Base-by-base conservation (phyloP, 2,888 invertebrate species). In the Drosophila falleni region DNA sequence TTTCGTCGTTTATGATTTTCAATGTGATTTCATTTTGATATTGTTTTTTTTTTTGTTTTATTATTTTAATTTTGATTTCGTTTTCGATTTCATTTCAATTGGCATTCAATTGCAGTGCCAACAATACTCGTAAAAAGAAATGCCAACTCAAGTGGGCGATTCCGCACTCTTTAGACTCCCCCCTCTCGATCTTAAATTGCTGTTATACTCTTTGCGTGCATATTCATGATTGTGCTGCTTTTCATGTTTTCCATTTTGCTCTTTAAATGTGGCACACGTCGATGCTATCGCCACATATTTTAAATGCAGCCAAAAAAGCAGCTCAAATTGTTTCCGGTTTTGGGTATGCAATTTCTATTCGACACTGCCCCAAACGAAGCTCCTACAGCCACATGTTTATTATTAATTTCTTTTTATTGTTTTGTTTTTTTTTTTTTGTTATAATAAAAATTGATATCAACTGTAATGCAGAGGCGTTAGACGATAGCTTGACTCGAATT, bases 191-290 rank as follows among this genome's bases (percentile, higher is more conserved):
- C 41, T 47, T 47, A 11, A 41, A 60, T 49, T 50, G 19, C 23
- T 15, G 37, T 37, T 53, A 23, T 16, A 51, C 51, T 42, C 42
- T 55, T 71, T 71, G 81, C 80, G 66, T 76, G 80, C 80, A 84
- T 80, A 84, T 80, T 71, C 74, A 81, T 74, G 63, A 59, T 63
- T 23, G 49, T 55, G 60, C 66, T 70, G 86, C 58, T 71, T 71
- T 74, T 72, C 78, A 73, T 81, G 73, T 76, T 74, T 80, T 79
- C 70, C 89, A 72, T 71, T 88, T 74, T 50, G 65, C 80, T 72
- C 68, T 83, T 82, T 83, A 77, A 72, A 83, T 89, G 87, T 73
- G 83, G 80, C 87, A 88, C 89, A 83, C 87, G 84, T 84, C 74
- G 87, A 89, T 72, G 84, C 67, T 81, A 78, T 84, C 85, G 87